A percentile compares a stretch with the other conserved stretches of the same genome.
Evolutionary conservation across 1,140 invertebrate genomes (phyloP).

Genomic region (Holcopasites calliopsidis): DNA sequence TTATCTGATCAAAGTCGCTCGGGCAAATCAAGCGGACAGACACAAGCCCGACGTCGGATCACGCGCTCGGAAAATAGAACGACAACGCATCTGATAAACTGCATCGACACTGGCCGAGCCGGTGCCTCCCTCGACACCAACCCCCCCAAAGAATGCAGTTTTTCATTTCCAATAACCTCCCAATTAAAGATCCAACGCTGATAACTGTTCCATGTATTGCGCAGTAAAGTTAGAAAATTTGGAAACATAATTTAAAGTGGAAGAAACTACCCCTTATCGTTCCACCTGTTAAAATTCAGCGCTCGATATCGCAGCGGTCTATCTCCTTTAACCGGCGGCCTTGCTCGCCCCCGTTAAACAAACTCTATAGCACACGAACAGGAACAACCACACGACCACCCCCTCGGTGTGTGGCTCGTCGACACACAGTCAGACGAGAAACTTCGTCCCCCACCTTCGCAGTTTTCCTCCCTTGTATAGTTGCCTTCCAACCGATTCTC

Average conservation of each 20-base stretch:
- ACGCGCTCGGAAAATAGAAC: slow-evolving; percentile 38
- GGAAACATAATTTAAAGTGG: no score
- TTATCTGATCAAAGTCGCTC: slow-evolving; percentile 48
- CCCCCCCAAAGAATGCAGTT: no score
- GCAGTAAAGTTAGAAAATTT: no score
- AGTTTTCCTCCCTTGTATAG: slow-evolving; percentile 37
- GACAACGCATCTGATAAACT: slow-evolving; percentile 51
- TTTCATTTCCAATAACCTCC: no score
- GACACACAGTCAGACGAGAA: slow-evolving; percentile 43
- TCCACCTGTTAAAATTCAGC: slow-evolving; percentile 64
- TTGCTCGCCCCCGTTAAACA: slow-evolving; percentile 65
- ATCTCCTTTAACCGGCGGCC: slow-evolving; percentile 74
- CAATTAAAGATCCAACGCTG: no score
- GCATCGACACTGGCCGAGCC: slow-evolving; percentile 20
- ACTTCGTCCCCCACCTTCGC: slow-evolving; percentile 33
- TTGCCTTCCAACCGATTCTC: slow-evolving; percentile 40
- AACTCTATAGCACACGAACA: slow-evolving; percentile 35
- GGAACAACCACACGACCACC: slow-evolving; percentile 11
- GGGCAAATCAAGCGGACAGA: slow-evolving; percentile 40
- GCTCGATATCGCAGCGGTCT: slow-evolving; percentile 53
- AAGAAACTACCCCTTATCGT: not conserved
- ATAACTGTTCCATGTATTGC: no score
- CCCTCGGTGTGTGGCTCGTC: slow-evolving; percentile 49
- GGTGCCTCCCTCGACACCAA: no score
- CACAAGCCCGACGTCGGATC: slow-evolving; percentile 25